Percentiles rank a stretch among this genome's conserved stretches.
phyloP scores from a whole-genome alignment of 1,140 invertebrate genomes.

The Aleiodes sp. region DNA sequence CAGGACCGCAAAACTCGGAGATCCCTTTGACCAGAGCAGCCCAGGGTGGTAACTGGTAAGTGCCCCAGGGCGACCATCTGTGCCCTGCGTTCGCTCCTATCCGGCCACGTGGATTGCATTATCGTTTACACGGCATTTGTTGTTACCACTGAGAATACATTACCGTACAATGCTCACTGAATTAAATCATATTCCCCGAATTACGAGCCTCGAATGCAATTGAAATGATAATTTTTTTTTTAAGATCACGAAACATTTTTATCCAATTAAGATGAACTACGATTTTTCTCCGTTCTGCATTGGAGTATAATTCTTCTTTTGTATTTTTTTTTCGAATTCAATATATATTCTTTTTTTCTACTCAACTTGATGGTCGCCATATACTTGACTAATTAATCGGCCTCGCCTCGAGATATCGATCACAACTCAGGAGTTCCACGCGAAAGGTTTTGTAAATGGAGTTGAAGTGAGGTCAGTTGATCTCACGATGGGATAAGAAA shows the following conservation, averaged over 20 bases:
- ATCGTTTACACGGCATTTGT: conserved; percentile 63
- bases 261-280: not conserved
- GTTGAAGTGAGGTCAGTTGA: conserved; percentile 12
- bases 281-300: not conserved
- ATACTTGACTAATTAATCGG: conserved; percentile 32
- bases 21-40: conserved; percentile 59
- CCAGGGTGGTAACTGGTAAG: conserved; percentile 63
- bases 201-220: not conserved
- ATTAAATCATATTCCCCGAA: not conserved
- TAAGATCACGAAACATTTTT: no score
- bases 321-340: no score
- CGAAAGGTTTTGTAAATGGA: not conserved
- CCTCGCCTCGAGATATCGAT: conserved; percentile 27
- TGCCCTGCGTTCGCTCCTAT: conserved; percentile 60
- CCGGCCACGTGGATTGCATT: conserved; percentile 59
- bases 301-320: no score
- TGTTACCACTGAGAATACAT: conserved; percentile 54
- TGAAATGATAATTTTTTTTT: not conserved
- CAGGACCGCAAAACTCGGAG: conserved; percentile 55
- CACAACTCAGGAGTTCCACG: conserved; percentile 22
- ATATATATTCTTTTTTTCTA: not conserved
- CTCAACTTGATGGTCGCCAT: not conserved
- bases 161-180: not conserved
- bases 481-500: not conserved
- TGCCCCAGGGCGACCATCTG: conserved; percentile 65